Evolutionary conservation across 2,797 vertebrate genomes (phyloP).

Genomic region (Saxicola maurus): DNA sequence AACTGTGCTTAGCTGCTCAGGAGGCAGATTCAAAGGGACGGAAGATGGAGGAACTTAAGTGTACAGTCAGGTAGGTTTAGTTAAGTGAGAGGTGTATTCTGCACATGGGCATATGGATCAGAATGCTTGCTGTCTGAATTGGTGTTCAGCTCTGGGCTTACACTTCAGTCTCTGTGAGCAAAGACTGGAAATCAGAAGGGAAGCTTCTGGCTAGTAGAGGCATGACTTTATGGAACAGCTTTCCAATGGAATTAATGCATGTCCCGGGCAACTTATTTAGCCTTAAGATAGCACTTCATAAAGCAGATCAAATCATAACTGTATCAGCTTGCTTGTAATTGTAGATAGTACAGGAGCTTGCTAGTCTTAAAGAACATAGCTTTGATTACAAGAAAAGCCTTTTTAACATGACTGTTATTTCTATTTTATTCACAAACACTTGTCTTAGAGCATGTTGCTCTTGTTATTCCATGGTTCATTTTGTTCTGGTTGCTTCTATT

Average conservation of each 20-base stretch:
- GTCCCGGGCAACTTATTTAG: background rate
- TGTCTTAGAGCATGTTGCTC: background rate
- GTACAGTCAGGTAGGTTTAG: constrained; percentile 56
- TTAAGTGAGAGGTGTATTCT: background rate
- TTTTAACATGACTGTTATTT: background rate
- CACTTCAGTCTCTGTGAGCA: background rate
- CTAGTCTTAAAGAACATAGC: background rate
- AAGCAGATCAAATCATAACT: background rate
- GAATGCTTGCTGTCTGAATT: background rate
- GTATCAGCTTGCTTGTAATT: background rate
- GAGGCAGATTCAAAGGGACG: constrained; percentile 72
- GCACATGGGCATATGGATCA: background rate
- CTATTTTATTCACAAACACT: background rate
- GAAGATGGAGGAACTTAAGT: constrained; percentile 66
- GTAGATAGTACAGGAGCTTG: background rate
- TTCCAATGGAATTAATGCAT: background rate
- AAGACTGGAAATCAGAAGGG: background rate
- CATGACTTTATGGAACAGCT: background rate
- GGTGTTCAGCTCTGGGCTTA: background rate
- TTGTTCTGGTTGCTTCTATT: constrained; percentile 26
- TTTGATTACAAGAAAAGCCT: background rate
- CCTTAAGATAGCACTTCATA: background rate
- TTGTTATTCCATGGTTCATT: background rate
- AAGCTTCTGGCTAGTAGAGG: background rate
- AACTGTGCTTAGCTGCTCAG: constrained; percentile 63